Evolutionary conservation across 2,113 vertebrate genomes (phyloP), one percentile per base, ranked within the genome.

Genomic region (Onychorhynchus coronatus): DNA sequence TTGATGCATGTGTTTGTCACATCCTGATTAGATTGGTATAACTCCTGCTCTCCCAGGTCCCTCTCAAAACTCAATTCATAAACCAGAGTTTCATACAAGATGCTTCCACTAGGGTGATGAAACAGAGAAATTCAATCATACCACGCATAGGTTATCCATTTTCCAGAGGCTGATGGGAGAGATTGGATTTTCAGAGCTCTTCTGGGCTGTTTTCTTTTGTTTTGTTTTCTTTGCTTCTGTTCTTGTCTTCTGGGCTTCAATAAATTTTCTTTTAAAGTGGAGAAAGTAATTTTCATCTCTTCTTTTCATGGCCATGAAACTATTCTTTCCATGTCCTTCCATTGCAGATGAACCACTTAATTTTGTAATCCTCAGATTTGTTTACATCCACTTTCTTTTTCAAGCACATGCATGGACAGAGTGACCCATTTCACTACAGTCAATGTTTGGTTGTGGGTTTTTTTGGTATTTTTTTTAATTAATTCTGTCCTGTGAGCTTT

Each of bases 1-100:
- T 94, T 96, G 96, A 97, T 95, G 93, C 95, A 94, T 97, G 93
- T 96, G 93, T 97, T 95, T 96, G 92, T 95, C 95, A 94, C 82
- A 95, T 96, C 82, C 75, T 86, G 95, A 96, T 96, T 96, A 93
- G 87, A 96, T 96, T 97, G 93, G 53, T 80, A 71, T 86, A 96
- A 96, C 82, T 93, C 75, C 85, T 95, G 85, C 67, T 97, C 95
- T 96, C 96, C 63, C 70, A 91, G 89, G 91, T 81, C 93, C 59
- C n/a, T 80, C 93, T 95, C 92, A 95, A 97, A 96, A 97, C 95
- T 97, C 82, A 91, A 91, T 96, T 96, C 84, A 95, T 95, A 96
- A 96, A 81, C 79, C 81, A 77, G 88, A 77, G 91, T 84, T 95
- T 97, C 94, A 95, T 90, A 96, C 91, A 96, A 79, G 93, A 93